Evolutionary conservation across 2,113 vertebrate genomes (phyloP), one percentile per base, ranked within the genome.

Genomic region (Urocitellus parryii): DNA sequence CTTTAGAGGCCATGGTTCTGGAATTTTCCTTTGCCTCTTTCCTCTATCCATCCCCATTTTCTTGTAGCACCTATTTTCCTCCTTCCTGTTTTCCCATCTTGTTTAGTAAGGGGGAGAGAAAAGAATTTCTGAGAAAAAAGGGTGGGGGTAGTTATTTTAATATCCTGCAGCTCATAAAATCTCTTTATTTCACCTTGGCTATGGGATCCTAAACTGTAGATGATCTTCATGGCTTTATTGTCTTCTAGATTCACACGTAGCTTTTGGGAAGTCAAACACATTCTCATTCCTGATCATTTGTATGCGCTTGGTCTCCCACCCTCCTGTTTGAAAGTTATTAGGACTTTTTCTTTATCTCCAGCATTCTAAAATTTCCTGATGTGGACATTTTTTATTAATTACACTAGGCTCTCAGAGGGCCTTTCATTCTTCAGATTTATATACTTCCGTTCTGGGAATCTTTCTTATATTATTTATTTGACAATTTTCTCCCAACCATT

Each of bases 391-490:
- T 95, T 84, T 58, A 87, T 92, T 80, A 86, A 83, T 65, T 90
- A 53, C 53, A 18, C 25, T 61, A 79, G 82, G 12, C n/a, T 91
- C 65, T 74, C n/a, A 89, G 11, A 77, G 5, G 72, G 32, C 1
- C 48, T 81, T 77, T 91, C 34, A 13, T 37, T 94, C 79, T 88
- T 82, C 53, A 89, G 83, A 88, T 67, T 85, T 85, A 80, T 27
- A 56, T 53, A 63, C 32, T 65, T 89, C 39, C 68, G 24, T 53
- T 93, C 65, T 91, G 73, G 20, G 39, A 70, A 32, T 92, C 29
- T 89, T 90, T 97, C 73, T 37, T 96, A 58, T 67, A 84, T 91
- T 95, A 93, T 91, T 74, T 92, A 79, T 73, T 88, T 88, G 90
- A 45, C 91, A 76, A 70, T 90, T 76, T 78, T 27, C 51, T 63